phyloP scores from a whole-genome alignment of 92 coral and sea anemone species.

The Parazoanthus atlanticus region DNA sequence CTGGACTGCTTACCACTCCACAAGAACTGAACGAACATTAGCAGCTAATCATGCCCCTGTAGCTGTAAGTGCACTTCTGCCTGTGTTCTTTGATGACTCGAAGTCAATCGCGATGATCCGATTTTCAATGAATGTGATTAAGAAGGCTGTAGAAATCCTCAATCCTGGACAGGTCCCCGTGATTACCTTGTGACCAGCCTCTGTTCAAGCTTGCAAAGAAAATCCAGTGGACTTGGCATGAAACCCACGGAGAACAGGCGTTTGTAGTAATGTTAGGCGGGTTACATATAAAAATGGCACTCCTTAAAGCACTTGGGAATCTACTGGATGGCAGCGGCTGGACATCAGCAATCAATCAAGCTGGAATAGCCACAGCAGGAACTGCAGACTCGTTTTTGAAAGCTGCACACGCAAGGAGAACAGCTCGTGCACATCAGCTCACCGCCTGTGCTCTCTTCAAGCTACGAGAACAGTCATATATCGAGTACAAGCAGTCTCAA shows the following conservation, averaged over 20 bases:
- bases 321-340: conserved; percentile 59
- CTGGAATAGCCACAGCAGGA: conserved; percentile 51
- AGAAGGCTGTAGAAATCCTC: conserved; percentile 36
- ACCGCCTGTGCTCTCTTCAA: too few species aligned
- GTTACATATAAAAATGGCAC: conserved; percentile 61
- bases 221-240: conserved; percentile 62
- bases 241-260: conserved; percentile 49
- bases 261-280: conserved; percentile 56
- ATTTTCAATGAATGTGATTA: conserved; percentile 55
- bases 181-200: conserved; percentile 56
- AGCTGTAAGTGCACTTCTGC: conserved; percentile 51
- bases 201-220: conserved; percentile 61
- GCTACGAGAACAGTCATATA: too few species aligned
- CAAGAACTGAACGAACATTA: background rate
- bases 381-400: conserved; percentile 39
- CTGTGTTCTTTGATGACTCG: conserved; percentile 67
- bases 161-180: conserved; percentile 64
- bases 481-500: too few species aligned
- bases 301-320: conserved; percentile 53
- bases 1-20: conserved; percentile 50
- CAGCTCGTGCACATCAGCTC: background rate
- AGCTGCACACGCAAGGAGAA: conserved; percentile 37
- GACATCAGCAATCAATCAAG: conserved; percentile 56
- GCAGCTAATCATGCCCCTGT: conserved; percentile 41
- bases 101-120: conserved; percentile 62